A percentile compares a stretch with the other conserved stretches of the same genome.
Conservation (phyloP, 1,140 invertebrate species). For the Philotrypesis tridentata region DNA sequence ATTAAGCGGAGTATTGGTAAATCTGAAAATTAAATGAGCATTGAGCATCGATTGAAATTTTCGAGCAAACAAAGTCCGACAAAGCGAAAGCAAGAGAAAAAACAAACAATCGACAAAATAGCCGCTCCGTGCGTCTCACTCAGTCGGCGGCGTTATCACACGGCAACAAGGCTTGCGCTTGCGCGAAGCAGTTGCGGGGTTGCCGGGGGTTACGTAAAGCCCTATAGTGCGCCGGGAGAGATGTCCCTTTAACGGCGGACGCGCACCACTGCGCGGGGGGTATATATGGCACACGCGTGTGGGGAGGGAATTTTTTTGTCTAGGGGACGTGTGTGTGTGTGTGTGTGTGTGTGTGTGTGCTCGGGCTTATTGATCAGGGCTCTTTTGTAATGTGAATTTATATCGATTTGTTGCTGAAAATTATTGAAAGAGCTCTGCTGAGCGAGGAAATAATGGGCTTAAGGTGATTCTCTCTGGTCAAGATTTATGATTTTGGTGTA, state of each 20-base stretch:
- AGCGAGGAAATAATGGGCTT: too few species aligned
- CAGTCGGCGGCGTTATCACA: not conserved
- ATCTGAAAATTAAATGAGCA: too few species aligned
- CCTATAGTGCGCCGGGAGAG: not conserved
- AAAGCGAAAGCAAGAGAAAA: too few species aligned
- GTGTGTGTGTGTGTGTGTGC: too few species aligned
- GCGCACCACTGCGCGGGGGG: not conserved
- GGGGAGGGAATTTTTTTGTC: not conserved
- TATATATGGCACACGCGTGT: not conserved
- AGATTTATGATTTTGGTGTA: too few species aligned
- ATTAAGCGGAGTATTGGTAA: too few species aligned
- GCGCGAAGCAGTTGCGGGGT: constrained; percentile 7
- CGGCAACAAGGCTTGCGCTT: not conserved
- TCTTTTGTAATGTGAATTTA: not conserved
- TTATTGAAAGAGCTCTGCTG: too few species aligned
- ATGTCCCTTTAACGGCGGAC: not conserved
- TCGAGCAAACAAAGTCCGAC: too few species aligned
- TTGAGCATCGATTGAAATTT: too few species aligned
- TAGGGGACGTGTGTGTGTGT: not conserved
- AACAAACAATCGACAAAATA: not conserved
- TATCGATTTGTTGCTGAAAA: too few species aligned
- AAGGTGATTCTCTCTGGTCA: too few species aligned
- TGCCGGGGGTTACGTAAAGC: constrained; percentile 5
- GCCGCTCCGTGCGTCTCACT: not conserved
- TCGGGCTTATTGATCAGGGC: not conserved